phyloP scores from a whole-genome alignment of 2,888 invertebrate species.

The Zygaena filipendulae region DNA sequence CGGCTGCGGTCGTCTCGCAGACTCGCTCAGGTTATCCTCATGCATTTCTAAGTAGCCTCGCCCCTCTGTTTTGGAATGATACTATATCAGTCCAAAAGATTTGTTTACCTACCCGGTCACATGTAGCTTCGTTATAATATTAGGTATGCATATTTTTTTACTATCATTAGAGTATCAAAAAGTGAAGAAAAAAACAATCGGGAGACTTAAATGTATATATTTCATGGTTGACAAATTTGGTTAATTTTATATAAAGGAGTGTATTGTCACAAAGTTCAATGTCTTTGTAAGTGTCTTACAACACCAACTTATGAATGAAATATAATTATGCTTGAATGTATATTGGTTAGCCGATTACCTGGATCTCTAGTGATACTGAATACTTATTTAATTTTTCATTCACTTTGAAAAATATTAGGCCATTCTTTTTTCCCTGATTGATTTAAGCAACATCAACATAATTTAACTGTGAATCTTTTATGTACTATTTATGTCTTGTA shows the following conservation, averaged over 20 bases:
- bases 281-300: constrained; percentile 40
- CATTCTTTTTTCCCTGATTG: constrained; percentile 34
- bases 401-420: constrained; percentile 38
- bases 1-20: constrained; percentile 24
- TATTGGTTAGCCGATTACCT: constrained; percentile 36
- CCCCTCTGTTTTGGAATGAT: constrained; percentile 40
- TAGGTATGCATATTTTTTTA: constrained; percentile 69
- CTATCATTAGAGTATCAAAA: constrained; percentile 57
- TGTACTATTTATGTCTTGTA: constrained; percentile 61
- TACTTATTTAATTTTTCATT: constrained; percentile 33
- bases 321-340: constrained; percentile 28
- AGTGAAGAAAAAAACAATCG: constrained; percentile 34
- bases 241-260: constrained; percentile 64
- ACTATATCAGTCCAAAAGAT: constrained; percentile 35
- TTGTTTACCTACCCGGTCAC: constrained; percentile 56
- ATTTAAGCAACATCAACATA: constrained; percentile 34
- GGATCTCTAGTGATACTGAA: constrained; percentile 51
- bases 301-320: constrained; percentile 34
- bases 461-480: constrained; percentile 53
- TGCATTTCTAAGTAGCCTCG: constrained; percentile 51
- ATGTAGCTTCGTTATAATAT: constrained; percentile 65
- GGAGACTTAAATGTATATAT: constrained; percentile 63
- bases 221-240: constrained; percentile 59
- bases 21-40: constrained; percentile 27
- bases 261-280: constrained; percentile 52